A percentile compares a stretch with the other conserved stretches of the same genome.
phyloP scores from a whole-genome alignment of 1,140 invertebrate genomes.

The Drosophila nigromelanica region DNA sequence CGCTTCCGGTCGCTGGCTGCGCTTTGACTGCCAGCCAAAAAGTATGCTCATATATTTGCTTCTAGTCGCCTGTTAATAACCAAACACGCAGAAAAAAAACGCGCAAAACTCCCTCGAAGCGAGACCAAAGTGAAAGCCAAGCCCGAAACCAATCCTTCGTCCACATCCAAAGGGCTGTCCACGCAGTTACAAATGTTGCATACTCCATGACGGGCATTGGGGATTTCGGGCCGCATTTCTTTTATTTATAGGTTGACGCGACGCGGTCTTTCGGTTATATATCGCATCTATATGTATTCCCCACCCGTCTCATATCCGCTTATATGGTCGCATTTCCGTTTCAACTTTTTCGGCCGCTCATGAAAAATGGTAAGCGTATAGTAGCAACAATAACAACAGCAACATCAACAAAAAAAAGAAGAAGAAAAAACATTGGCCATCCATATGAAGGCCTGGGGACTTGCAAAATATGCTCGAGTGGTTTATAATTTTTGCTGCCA shows the following conservation, averaged over 20 bases:
- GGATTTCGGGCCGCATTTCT: conserved; percentile 56
- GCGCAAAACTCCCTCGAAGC: conserved; percentile 1
- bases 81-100: conserved; percentile 35
- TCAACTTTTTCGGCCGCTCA: conserved; percentile 60
- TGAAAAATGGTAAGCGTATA: conserved; percentile 56
- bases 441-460: conserved; percentile 36
- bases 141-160: conserved; percentile 16
- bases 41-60: conserved; percentile 62
- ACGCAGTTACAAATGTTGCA: conserved; percentile 55
- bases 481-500: conserved; percentile 74
- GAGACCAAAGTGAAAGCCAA: too few species aligned
- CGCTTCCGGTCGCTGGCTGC: conserved; percentile 54
- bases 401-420: conserved; percentile 5
- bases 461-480: conserved; percentile 75
- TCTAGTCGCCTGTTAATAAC: conserved; percentile 60
- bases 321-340: conserved; percentile 72
- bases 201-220: conserved; percentile 32
- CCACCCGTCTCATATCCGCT: conserved; percentile 65
- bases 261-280: conserved; percentile 57
- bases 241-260: conserved; percentile 73
- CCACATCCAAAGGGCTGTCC: conserved; percentile 16
- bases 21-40: conserved; percentile 60
- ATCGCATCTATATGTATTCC: conserved; percentile 55
- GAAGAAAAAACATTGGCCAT: conserved; percentile 20
- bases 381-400: neutral